Conservation (phyloP, 1,140 invertebrate genomes). For the Arion vulgaris region DNA sequence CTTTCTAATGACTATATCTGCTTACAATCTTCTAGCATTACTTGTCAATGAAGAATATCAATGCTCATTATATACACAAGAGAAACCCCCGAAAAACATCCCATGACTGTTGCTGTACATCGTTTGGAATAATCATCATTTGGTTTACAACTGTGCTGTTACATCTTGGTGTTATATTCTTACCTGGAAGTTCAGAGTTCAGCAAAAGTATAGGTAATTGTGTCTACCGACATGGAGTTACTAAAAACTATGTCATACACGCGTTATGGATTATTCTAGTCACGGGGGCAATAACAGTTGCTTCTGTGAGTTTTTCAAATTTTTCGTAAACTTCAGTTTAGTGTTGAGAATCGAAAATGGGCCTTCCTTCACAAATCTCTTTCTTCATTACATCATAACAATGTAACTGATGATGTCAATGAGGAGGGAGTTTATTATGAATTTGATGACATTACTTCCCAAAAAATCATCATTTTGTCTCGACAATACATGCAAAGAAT, state of each 20-base stretch:
- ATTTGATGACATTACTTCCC: slow-evolving; percentile 37
- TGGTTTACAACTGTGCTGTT: slow-evolving; percentile 90
- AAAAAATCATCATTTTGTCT: slow-evolving; percentile 35
- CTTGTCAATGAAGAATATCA: slow-evolving; percentile 91
- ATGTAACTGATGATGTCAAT: slow-evolving; percentile 54
- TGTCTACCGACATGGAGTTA: slow-evolving; percentile 82
- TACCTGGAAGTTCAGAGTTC: slow-evolving; percentile 61
- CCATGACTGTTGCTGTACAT: slow-evolving; percentile 81
- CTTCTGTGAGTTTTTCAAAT: slow-evolving; percentile 86
- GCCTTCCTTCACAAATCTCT: slow-evolving; percentile 57
- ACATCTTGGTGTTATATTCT: slow-evolving; percentile 90
- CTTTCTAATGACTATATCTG: slow-evolving; percentile 90
- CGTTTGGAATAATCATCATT: slow-evolving; percentile 93
- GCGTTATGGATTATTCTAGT: slow-evolving; percentile 91
- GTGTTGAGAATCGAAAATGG: slow-evolving; percentile 53
- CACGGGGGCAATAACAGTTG: slow-evolving; percentile 86
- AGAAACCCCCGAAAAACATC: slow-evolving; percentile 35
- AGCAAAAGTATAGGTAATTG: slow-evolving; percentile 81
- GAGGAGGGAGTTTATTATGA: slow-evolving; percentile 83
- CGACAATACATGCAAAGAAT: slow-evolving; percentile 52
- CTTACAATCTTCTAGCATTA: slow-evolving; percentile 94
- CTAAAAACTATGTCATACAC: slow-evolving; percentile 90
- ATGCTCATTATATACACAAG: slow-evolving; percentile 77
- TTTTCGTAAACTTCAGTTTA: slow-evolving; percentile 80
- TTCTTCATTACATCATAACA: slow-evolving; percentile 3